These are phyloP conservation scores for Acanthopleura granulata DNA, from an alignment of 2,888 invertebrate species.

Conservation along the genomic window DNA sequence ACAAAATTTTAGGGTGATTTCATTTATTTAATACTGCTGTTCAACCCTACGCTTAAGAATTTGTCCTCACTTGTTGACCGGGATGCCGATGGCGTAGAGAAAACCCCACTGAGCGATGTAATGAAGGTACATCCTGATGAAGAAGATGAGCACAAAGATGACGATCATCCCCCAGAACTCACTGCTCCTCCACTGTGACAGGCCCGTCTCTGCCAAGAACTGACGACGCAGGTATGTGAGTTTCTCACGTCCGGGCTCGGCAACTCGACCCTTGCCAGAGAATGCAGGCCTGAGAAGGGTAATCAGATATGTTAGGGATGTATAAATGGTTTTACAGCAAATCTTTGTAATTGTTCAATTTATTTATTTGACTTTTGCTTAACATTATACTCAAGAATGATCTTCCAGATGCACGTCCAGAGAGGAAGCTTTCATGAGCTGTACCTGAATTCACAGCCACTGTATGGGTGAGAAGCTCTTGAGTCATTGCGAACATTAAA, in stretches of 20 bases:
- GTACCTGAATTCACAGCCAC: too few species aligned
- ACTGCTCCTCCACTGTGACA: slow-evolving; percentile 64
- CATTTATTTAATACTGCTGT: too few species aligned
- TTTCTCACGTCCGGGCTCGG: slow-evolving; percentile 49
- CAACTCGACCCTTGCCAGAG: slow-evolving; percentile 52
- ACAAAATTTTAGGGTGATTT: too few species aligned
- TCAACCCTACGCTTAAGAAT: too few species aligned
- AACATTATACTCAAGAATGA: too few species aligned
- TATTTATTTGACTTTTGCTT: too few species aligned
- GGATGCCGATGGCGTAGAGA: slow-evolving; percentile 56
- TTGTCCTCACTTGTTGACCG: slow-evolving; percentile 67
- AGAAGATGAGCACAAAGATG: slow-evolving; percentile 62
- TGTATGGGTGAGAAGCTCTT: too few species aligned
- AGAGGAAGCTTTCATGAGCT: too few species aligned
- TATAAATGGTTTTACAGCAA: too few species aligned
- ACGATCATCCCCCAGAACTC: slow-evolving; percentile 68
- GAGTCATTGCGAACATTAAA: too few species aligned
- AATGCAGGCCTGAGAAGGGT: slow-evolving; percentile 49
- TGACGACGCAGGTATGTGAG: slow-evolving; percentile 59
- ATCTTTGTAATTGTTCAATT: too few species aligned
- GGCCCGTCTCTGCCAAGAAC: slow-evolving; percentile 63
- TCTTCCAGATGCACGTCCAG: too few species aligned
- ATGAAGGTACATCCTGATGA: slow-evolving; percentile 61
- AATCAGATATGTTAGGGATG: neutral
- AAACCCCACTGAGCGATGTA: slow-evolving; percentile 66